phyloP scores from a whole-genome alignment of 2,797 vertebrate species.

The Xenopus petersii region DNA sequence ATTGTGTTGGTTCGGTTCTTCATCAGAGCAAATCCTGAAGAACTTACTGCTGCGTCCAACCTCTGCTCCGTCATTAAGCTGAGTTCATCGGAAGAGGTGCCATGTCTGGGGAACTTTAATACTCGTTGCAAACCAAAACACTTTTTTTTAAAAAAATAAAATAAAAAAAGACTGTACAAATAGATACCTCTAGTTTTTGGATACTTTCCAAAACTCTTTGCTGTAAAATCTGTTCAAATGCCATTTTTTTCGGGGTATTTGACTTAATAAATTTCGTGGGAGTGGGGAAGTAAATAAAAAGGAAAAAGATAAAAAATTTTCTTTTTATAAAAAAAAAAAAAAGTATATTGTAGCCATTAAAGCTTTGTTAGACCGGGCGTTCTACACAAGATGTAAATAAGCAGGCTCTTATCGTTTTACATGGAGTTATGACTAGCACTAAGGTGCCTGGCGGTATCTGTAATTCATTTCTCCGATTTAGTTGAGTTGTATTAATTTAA shows the following conservation, averaged over 20 bases:
- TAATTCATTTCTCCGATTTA: slow-evolving; percentile 51
- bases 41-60: slow-evolving; percentile 19
- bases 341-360: slow-evolving; percentile 34
- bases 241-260: slow-evolving; percentile 44
- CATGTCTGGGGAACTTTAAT: slow-evolving; percentile 40
- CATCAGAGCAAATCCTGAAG: slow-evolving; percentile 19
- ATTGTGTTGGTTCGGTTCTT: slow-evolving; percentile 56
- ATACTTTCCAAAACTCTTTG: slow-evolving; percentile 10
- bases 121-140: slow-evolving; percentile 56
- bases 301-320: not conserved
- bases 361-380: slow-evolving; percentile 19
- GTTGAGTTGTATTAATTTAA: slow-evolving; percentile 39
- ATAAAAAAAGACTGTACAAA: slow-evolving; percentile 36
- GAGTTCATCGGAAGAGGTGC: slow-evolving; percentile 4
- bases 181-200: slow-evolving; percentile 44
- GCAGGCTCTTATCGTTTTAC: slow-evolving; percentile 58
- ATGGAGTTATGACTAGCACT: slow-evolving; percentile 65
- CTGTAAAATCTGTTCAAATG: slow-evolving; percentile 32
- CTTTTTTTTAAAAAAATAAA: slow-evolving; percentile 53
- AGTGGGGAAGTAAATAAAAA: slow-evolving; percentile 20
- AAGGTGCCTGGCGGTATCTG: slow-evolving; percentile 68
- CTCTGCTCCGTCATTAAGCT: not conserved
- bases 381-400: slow-evolving; percentile 44
- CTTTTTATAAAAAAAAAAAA: slow-evolving; percentile 30
- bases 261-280: slow-evolving; percentile 32